These are phyloP conservation scores for Thereva nobilitata DNA, from an alignment of 2,888 invertebrate species.

Conservation along the genomic window DNA sequence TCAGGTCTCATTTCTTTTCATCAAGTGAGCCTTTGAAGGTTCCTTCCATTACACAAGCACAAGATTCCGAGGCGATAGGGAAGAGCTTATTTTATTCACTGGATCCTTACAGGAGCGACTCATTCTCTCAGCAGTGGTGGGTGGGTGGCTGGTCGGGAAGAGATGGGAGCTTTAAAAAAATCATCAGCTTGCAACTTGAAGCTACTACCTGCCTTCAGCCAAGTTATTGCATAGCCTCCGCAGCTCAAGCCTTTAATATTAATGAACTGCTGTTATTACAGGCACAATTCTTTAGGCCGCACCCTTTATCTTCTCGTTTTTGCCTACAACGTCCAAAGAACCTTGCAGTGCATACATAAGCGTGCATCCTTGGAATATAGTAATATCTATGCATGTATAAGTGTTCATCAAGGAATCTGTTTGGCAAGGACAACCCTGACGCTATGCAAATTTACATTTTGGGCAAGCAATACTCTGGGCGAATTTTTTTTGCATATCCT, in stretches of 20 bases:
- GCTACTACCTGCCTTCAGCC: conserved; percentile 3
- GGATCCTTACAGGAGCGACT: background rate
- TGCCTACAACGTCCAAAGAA: conserved; percentile 2
- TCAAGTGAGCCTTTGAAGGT: conserved; percentile 9
- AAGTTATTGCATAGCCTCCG: background rate
- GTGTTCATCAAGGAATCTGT: conserved; percentile 35
- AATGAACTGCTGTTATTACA: conserved; percentile 27
- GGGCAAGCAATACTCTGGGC: conserved; percentile 31
- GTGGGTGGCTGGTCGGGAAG: background rate
- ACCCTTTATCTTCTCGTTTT: background rate
- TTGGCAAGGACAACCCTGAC: conserved; percentile 27
- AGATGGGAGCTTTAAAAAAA: background rate
- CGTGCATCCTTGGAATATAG: conserved; percentile 16
- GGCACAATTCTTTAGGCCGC: conserved; percentile 9
- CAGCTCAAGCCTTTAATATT: conserved; percentile 20
- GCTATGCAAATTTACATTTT: conserved; percentile 35
- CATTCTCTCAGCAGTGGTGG: background rate
- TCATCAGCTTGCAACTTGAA: background rate
- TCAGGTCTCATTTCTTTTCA: conserved; percentile 3
- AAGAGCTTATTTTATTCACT: background rate
- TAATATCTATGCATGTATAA: background rate
- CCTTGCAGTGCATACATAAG: background rate
- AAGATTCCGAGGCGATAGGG: conserved; percentile 6
- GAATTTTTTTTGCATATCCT: background rate
- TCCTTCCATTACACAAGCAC: conserved; percentile 2